A percentile compares a stretch with the other conserved stretches of the same genome.
Evolutionary conservation across 2,113 vertebrate genomes (phyloP).

Genomic region (Muscicapa adusta): DNA sequence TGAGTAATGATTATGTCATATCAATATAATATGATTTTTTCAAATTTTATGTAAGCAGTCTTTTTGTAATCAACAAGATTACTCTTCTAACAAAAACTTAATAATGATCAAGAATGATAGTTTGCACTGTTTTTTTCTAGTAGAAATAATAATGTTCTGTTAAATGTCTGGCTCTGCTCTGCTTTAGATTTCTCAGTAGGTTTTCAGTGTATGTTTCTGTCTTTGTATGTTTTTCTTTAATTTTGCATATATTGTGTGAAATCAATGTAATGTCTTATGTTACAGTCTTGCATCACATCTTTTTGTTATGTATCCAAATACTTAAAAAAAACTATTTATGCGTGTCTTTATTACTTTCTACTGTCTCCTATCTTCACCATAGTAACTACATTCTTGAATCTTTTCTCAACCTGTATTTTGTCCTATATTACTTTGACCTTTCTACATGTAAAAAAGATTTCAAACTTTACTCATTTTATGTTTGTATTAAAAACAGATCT

Average conservation of each 20-base stretch:
- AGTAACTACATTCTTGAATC: conserved; percentile 48
- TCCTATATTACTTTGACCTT: background rate
- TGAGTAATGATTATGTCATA: background rate
- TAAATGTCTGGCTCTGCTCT: background rate
- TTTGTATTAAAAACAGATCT: background rate
- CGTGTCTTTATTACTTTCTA: conserved; percentile 18
- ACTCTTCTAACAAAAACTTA: background rate
- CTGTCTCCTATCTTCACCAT: conserved; percentile 40
- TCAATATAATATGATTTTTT: background rate
- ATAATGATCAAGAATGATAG: background rate
- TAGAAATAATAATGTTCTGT: background rate
- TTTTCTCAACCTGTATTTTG: background rate
- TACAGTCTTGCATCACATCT: background rate
- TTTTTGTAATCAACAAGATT: background rate
- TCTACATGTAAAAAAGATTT: background rate
- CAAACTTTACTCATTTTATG: background rate
- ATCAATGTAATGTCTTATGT: background rate
- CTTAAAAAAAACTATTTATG: background rate
- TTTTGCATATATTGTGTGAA: background rate
- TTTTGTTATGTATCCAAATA: background rate
- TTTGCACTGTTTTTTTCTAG: background rate
- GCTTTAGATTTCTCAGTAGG: background rate
- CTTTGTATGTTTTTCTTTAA: background rate
- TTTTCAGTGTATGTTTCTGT: background rate
- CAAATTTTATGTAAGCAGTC: background rate